phyloP scores from a whole-genome alignment of 2,797 vertebrate genomes.

The Poecilia gillii region DNA sequence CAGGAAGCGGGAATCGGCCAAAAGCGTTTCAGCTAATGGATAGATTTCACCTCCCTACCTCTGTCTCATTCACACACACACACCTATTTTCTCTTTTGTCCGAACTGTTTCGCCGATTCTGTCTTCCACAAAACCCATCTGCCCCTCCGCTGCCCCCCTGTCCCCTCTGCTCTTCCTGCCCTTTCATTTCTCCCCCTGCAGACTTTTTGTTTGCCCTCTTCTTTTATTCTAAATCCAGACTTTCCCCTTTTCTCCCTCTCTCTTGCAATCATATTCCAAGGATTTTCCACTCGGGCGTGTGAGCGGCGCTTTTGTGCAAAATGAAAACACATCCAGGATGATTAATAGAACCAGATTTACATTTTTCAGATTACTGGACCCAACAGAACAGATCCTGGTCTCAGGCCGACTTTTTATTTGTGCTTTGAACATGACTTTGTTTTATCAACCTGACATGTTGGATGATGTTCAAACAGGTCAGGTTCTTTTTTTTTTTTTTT shows the following conservation, averaged over 20 bases:
- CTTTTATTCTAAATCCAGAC: constrained; percentile 36
- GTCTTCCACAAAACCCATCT: constrained; percentile 55
- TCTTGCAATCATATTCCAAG: constrained; percentile 37
- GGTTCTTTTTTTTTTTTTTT: background rate
- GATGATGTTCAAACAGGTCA: background rate
- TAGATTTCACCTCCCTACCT: constrained; percentile 21
- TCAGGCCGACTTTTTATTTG: background rate
- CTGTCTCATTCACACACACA: constrained; percentile 29
- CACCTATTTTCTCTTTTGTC: constrained; percentile 49
- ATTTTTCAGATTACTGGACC: background rate
- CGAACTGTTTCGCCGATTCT: constrained; percentile 44
- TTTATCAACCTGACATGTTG: background rate
- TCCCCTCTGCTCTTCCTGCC: constrained; percentile 51
- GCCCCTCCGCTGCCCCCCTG: constrained; percentile 20
- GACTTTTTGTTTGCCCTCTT: constrained; percentile 41
- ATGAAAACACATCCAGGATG: constrained; percentile 2
- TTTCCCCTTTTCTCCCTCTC: constrained; percentile 6
- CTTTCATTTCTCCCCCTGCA: constrained; percentile 39
- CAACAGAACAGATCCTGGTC: background rate
- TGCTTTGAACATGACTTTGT: constrained; percentile 1
- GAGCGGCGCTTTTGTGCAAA: constrained; percentile 14
- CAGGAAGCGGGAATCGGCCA: constrained; percentile 60
- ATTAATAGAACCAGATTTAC: background rate
- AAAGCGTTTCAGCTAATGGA: constrained; percentile 58
- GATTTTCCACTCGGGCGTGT: constrained; percentile 12